Percentiles rank a stretch among this genome's conserved stretches.
Conservation (phyloP, 2,797 vertebrate genomes). For the Peromyscus attwateri region DNA sequence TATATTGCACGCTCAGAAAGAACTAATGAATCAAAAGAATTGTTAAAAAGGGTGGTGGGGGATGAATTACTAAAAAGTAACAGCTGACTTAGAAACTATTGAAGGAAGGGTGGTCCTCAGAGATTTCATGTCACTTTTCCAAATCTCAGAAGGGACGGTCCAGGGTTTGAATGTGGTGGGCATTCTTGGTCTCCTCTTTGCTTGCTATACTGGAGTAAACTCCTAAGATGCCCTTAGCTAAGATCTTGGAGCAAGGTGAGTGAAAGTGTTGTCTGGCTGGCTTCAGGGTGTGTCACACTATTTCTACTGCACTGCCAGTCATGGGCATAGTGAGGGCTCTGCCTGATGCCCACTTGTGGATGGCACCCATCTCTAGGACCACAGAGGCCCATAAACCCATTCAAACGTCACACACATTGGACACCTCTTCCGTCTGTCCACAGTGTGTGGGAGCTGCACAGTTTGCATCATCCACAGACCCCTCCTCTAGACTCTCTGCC, state of each 20-base stretch:
- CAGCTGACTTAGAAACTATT: background rate
- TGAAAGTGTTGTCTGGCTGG: background rate
- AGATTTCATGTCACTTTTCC: background rate
- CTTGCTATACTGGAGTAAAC: background rate
- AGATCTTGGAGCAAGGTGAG: background rate
- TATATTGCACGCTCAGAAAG: background rate
- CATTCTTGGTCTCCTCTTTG: background rate
- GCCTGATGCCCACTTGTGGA: background rate
- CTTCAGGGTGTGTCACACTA: background rate
- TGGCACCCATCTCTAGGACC: no score
- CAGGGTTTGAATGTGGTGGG: background rate
- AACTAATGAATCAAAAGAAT: no score
- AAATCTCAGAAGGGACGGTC: background rate
- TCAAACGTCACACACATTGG: background rate
- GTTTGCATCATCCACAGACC: background rate
- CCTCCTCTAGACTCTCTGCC: no score
- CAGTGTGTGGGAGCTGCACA: background rate
- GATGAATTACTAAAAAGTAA: background rate
- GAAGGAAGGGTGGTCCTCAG: background rate
- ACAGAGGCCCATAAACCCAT: background rate
- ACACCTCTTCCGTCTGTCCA: background rate
- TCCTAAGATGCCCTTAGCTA: background rate
- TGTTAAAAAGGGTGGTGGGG: no score
- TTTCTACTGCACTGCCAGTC: background rate
- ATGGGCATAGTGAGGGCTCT: background rate